Percentiles rank a stretch among this genome's conserved stretches.
Conservation (phyloP, 1,140 invertebrate genomes). For the Scaptomyza graminum region DNA sequence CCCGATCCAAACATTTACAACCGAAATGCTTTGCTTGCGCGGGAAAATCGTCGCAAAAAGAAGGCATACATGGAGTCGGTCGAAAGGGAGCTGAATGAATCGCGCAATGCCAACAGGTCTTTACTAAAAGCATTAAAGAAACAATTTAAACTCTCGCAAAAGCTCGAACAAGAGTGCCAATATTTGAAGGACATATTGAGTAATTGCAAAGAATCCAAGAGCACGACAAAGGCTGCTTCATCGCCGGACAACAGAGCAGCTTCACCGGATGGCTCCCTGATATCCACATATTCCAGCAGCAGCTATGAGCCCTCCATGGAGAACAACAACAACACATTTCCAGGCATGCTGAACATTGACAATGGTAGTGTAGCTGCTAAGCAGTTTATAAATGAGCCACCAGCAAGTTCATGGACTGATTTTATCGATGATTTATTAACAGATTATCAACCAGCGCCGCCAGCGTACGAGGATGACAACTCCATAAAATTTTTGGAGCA, state of each 20-base stretch:
- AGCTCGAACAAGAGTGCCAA: conserved; percentile 84
- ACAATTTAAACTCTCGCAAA: conserved; percentile 83
- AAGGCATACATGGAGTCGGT: conserved; percentile 86
- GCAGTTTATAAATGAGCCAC: conserved; percentile 36
- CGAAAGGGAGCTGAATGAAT: conserved; percentile 84
- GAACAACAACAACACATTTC: conserved; percentile 6
- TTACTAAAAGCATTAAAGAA: conserved; percentile 84
- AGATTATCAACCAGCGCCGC: conserved; percentile 47
- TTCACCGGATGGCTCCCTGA: conserved; percentile 37
- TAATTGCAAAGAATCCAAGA: conserved; percentile 9
- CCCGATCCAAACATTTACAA: conserved; percentile 72
- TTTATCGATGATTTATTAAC: conserved; percentile 64
- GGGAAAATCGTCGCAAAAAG: conserved; percentile 86
- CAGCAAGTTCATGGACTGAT: conserved; percentile 56
- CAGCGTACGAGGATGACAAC: conserved; percentile 31
- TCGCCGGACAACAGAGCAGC: conserved; percentile 6
- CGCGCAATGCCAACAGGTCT: conserved; percentile 84
- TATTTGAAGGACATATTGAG: conserved; percentile 84
- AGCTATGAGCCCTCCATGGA: conserved; percentile 34
- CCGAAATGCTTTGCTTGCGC: conserved; percentile 86
- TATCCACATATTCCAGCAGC: conserved; percentile 40
- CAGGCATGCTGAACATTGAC: conserved; percentile 29
- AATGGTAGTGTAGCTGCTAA: conserved; percentile 48
- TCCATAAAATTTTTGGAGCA: conserved; percentile 38
- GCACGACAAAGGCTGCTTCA: background rate